Percentiles rank a stretch among this genome's conserved stretches.
These are phyloP conservation scores for Rhamphomyia laevipes DNA, from an alignment of 2,888 invertebrate species.

Conservation along the genomic window DNA sequence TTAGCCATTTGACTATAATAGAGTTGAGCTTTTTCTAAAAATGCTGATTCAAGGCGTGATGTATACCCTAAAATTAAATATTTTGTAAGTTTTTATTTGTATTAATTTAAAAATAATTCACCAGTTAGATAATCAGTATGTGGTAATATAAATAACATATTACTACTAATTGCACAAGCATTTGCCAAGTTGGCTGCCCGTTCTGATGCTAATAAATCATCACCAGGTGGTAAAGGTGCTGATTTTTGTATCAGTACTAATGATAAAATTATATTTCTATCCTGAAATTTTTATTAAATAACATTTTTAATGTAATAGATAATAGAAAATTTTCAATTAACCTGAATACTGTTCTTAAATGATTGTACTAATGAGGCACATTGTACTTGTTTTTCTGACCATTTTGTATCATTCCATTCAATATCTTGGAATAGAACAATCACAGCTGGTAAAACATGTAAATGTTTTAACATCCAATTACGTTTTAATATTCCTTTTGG, in stretches of 20 bases:
- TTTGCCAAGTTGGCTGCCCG: slow-evolving; percentile 81
- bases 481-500: slow-evolving; percentile 88
- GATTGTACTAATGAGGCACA: slow-evolving; percentile 83
- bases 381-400: slow-evolving; percentile 92
- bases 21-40: slow-evolving; percentile 82
- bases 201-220: slow-evolving; percentile 79
- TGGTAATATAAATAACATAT: slow-evolving; percentile 85
- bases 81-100: not conserved
- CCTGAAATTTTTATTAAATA: slow-evolving; percentile 15
- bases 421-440: slow-evolving; percentile 92
- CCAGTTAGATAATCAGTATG: slow-evolving; percentile 75
- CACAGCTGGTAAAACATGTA: slow-evolving; percentile 80
- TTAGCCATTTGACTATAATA: slow-evolving; percentile 87
- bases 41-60: slow-evolving; percentile 78
- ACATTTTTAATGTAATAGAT: not conserved
- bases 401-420: slow-evolving; percentile 91
- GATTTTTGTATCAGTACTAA: slow-evolving; percentile 85
- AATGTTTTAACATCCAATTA: slow-evolving; percentile 91
- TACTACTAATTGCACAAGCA: slow-evolving; percentile 83
- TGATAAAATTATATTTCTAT: slow-evolving; percentile 55
- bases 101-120: slow-evolving; percentile 11
- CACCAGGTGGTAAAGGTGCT: slow-evolving; percentile 62
- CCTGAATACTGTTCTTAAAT: slow-evolving; percentile 43
- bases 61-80: slow-evolving; percentile 40
- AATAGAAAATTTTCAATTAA: slow-evolving; percentile 4